Percentiles rank a stretch among this genome's conserved stretches.
Evolutionary conservation across 2,113 vertebrate species (phyloP).

Genomic region (Benitochromis conjunctus): DNA sequence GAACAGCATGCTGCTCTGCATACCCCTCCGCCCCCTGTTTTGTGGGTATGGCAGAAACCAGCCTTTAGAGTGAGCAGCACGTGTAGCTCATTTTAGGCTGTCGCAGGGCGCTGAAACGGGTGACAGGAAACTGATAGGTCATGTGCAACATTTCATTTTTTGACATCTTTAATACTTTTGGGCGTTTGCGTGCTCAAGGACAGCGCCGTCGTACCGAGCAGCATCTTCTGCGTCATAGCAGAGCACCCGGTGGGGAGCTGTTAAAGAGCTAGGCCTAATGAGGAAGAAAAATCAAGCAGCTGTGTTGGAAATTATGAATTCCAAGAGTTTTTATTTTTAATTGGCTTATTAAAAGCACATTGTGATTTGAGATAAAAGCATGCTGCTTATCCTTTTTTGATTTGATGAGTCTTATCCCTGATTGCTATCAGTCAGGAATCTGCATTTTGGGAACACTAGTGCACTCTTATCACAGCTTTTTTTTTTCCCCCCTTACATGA

Average conservation of each 20-base stretch:
- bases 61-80: background rate
- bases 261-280: background rate
- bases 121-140: background rate
- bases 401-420: background rate
- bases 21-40: background rate
- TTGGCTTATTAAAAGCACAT: background rate
- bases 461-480: background rate
- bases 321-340: background rate
- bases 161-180: constrained; percentile 1
- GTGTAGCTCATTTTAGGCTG: background rate
- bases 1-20: constrained; percentile 78
- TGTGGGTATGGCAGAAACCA: constrained; percentile 60
- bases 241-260: background rate
- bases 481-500: background rate
- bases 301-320: background rate
- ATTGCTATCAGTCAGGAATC: background rate
- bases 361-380: background rate
- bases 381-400: background rate
- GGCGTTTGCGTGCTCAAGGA: background rate
- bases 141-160: background rate
- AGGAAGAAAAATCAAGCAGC: background rate
- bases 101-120: background rate
- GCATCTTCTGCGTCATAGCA: background rate
- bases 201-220: background rate
- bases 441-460: background rate